phyloP scores from a whole-genome alignment of 2,888 invertebrate species.

The Hartigia nigra region DNA sequence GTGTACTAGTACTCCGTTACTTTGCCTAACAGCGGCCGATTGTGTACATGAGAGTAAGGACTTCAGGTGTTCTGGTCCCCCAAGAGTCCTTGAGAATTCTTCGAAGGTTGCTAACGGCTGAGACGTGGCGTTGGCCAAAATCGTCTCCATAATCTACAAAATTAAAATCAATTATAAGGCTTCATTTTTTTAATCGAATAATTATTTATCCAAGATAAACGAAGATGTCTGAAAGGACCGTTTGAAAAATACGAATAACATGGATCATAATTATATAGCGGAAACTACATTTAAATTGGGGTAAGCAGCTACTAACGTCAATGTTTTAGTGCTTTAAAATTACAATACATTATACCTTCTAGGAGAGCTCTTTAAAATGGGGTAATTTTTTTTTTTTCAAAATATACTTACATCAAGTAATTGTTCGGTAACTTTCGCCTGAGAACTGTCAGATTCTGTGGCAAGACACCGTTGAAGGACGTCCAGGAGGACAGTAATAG shows the following conservation, averaged over 20 bases:
- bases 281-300: neutral
- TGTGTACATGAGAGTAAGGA: slow-evolving; percentile 84
- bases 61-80: slow-evolving; percentile 89
- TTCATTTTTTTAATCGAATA: neutral
- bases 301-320: neutral
- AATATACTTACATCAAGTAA: slow-evolving; percentile 76
- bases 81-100: slow-evolving; percentile 89
- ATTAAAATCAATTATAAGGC: neutral
- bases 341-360: neutral
- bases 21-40: slow-evolving; percentile 76
- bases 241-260: neutral
- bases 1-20: slow-evolving; percentile 82
- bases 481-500: slow-evolving; percentile 85
- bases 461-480: slow-evolving; percentile 82
- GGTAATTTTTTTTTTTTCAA: slow-evolving; percentile 2
- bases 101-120: slow-evolving; percentile 85
- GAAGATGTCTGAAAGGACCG: neutral
- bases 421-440: slow-evolving; percentile 88
- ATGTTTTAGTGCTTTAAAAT: neutral
- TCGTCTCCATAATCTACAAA: slow-evolving; percentile 90
- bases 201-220: neutral
- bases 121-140: slow-evolving; percentile 90
- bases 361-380: slow-evolving; percentile 8
- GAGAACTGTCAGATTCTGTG: slow-evolving; percentile 76
- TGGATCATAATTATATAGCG: neutral